phyloP scores from a whole-genome alignment of 1,140 invertebrate genomes.

The Danaus melanippus region DNA sequence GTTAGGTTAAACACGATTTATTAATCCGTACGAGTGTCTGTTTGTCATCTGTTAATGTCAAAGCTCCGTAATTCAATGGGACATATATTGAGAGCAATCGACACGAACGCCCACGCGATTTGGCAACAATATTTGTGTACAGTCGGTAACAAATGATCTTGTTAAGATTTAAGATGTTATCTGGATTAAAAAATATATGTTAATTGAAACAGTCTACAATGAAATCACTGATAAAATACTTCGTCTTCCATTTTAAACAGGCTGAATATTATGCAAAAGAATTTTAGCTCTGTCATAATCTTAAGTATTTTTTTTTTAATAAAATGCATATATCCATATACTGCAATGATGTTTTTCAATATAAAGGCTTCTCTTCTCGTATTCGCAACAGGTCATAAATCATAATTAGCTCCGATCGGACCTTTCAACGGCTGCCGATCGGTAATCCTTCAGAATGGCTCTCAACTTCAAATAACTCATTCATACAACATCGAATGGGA shows the following conservation, averaged over 20 bases:
- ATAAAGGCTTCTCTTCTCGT: background rate
- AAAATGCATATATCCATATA: too few species aligned
- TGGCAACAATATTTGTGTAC: slow-evolving; percentile 22
- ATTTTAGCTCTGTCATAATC: background rate
- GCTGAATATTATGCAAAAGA: background rate
- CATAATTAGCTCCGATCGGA: slow-evolving; percentile 46
- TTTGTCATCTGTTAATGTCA: slow-evolving; percentile 21
- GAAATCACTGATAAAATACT: background rate
- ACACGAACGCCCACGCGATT: slow-evolving; percentile 26
- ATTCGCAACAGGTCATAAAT: slow-evolving; percentile 33
- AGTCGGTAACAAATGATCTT: slow-evolving; percentile 8
- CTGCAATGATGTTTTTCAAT: too few species aligned
- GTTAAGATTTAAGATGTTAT: too few species aligned
- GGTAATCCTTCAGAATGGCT: slow-evolving; percentile 30
- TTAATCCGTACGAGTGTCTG: slow-evolving; percentile 4
- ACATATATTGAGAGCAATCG: slow-evolving; percentile 31
- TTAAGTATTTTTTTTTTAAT: background rate
- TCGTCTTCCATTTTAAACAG: background rate
- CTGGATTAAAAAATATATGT: background rate
- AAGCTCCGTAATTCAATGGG: slow-evolving; percentile 22
- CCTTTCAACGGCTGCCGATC: slow-evolving; percentile 52
- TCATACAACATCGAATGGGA: slow-evolving; percentile 14
- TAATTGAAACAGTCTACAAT: slow-evolving; percentile 3
- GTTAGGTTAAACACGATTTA: too few species aligned
- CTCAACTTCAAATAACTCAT: slow-evolving; percentile 16